Evolutionary conservation across 2,113 vertebrate genomes (phyloP), one percentile per base, ranked within the genome.

Genomic region (Cairina moschata): DNA sequence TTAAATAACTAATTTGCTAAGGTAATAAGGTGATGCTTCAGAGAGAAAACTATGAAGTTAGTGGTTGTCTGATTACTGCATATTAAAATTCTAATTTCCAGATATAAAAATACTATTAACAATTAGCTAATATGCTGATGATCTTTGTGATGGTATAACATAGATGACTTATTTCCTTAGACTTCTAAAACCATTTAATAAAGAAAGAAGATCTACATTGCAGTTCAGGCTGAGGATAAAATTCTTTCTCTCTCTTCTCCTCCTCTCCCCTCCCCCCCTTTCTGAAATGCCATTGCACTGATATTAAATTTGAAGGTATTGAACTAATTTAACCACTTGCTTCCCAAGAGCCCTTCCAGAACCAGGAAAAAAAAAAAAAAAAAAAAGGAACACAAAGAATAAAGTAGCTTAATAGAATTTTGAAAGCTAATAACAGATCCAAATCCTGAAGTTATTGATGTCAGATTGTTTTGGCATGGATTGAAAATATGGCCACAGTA

Each of bases 11-110:
- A 74, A 9, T 4, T 40, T 72, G 40, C 17, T 63, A 85, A 71
- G 86, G 28, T 38, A 89, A 22, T 29, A 75, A 50, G 68, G 11
- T 58, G 54, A 63, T 84, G 81, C 36, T 82, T 92, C 80, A 94
- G 90, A 85, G 36, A 76, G 52, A 93, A 96, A 88, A 23, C 42
- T 92, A 67, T 78, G 68, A 90, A 81, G 60, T 36, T 48, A 29
- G 34, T 38, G n/a, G 5, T 74, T 84, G 9, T 87, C 7, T 6
- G 2, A 88, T 78, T 93, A 73, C 23, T 84, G 28, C 6, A 72
- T 62, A 83, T 86, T 88, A 79, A 94, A 96, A 83, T 75, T 75
- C 42, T 34, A 56, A 8, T 80, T 95, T 93, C 58, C 36, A 92
- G 66, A 82, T 80, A 90, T 8, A 79, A 88, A 95, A 95, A 59